Percentiles rank a stretch among this genome's conserved stretches.
These are phyloP conservation scores for Simalia tracyae DNA, from an alignment of 2,797 vertebrate species.

Conservation along the genomic window DNA sequence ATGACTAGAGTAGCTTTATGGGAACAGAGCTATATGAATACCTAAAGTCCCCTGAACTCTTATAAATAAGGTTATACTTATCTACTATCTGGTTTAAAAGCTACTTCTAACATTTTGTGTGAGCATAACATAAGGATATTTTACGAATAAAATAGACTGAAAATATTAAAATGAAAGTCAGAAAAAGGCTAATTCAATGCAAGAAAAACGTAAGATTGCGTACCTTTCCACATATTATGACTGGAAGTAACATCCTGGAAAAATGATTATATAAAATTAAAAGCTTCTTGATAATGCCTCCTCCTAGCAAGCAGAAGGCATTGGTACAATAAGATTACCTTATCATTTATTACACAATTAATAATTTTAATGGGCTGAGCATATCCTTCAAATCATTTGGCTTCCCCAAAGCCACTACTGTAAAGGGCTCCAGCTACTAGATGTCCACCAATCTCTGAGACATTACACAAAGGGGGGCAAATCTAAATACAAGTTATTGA, in stretches of 20 bases:
- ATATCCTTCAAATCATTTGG: background rate
- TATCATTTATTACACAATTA: background rate
- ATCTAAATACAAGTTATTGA: background rate
- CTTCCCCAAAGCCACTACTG: background rate
- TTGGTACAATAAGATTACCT: background rate
- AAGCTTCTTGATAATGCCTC: background rate
- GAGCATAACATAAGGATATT: too few relatives aligned
- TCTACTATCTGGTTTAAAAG: too few relatives aligned
- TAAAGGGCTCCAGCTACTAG: background rate
- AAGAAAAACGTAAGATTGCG: fast-evolving
- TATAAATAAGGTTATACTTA: too few relatives aligned
- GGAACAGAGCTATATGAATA: too few relatives aligned
- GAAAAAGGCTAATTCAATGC: background rate
- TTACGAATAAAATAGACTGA: too few relatives aligned
- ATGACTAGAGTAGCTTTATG: too few relatives aligned
- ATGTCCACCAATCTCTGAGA: background rate
- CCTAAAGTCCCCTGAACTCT: too few relatives aligned
- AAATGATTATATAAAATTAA: background rate
- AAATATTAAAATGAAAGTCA: fast-evolving
- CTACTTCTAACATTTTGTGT: too few relatives aligned
- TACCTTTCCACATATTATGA: background rate
- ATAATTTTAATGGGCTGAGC: background rate
- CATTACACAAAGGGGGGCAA: background rate
- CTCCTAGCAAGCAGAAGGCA: background rate
- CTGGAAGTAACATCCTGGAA: background rate